Percentiles rank a stretch among this genome's conserved stretches.
These are phyloP conservation scores for Chrysolina haemoptera DNA, from an alignment of 2,888 invertebrate species.

Conservation along the genomic window DNA sequence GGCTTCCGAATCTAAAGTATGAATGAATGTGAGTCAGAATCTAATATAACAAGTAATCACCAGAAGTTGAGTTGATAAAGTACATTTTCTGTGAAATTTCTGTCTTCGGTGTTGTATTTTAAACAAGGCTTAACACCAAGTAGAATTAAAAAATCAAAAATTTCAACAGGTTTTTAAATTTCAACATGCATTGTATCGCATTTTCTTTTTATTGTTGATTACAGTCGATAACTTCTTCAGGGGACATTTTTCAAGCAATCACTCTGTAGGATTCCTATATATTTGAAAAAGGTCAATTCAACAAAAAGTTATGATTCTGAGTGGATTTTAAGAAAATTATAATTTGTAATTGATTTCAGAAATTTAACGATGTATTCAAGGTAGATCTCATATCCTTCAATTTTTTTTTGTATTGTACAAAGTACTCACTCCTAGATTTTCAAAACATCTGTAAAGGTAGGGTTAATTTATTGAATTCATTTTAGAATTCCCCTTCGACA, in stretches of 20 bases:
- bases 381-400: too few relatives aligned
- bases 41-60: neutral
- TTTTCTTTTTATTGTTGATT: neutral
- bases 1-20: neutral
- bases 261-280: neutral
- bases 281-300: too few relatives aligned
- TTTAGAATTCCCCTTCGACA: neutral
- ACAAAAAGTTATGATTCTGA: too few relatives aligned
- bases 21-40: neutral
- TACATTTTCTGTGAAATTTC: neutral
- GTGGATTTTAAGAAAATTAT: too few relatives aligned
- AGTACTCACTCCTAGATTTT: too few relatives aligned
- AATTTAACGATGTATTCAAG: too few relatives aligned
- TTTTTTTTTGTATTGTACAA: too few relatives aligned
- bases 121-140: slow-evolving; percentile 54
- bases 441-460: too few relatives aligned
- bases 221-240: neutral
- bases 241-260: neutral
- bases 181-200: too few relatives aligned
- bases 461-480: neutral
- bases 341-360: too few relatives aligned
- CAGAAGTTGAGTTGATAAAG: neutral
- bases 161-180: slow-evolving; percentile 24
- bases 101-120: slow-evolving; percentile 13
- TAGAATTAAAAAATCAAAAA: slow-evolving; percentile 47